Conservation (phyloP, 2,888 invertebrate species). For the Nomada fucata region DNA sequence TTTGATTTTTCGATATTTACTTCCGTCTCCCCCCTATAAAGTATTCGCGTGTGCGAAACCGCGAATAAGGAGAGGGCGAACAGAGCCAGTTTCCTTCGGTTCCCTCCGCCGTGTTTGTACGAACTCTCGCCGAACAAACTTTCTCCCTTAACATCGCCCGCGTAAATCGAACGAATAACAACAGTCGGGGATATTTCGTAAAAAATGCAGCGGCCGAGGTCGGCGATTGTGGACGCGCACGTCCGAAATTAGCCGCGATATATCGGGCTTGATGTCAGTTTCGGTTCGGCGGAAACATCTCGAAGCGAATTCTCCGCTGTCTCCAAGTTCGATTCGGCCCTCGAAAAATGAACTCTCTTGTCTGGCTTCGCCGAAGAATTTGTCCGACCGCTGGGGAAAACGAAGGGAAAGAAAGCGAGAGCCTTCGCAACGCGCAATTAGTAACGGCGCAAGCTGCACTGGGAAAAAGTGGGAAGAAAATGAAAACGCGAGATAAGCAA, state of each 20-base stretch:
- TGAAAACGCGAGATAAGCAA: conserved; percentile 20
- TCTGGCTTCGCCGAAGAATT: no score
- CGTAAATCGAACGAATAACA: conserved; percentile 54
- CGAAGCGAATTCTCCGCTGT: neutral
- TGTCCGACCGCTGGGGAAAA: neutral
- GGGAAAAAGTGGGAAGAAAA: neutral
- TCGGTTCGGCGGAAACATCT: conserved; percentile 11
- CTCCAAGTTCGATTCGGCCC: no score
- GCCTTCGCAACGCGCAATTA: neutral
- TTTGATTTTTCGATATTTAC: conserved; percentile 41
- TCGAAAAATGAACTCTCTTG: neutral
- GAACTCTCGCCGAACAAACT: conserved; percentile 60
- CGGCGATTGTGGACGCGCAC: neutral
- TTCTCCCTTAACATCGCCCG: conserved; percentile 51
- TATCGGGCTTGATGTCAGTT: neutral
- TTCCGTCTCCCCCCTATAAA: conserved; percentile 10
- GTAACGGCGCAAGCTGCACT: conserved; percentile 7
- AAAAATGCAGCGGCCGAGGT: conserved; percentile 22
- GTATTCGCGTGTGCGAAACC: conserved; percentile 58
- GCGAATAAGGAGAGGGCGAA: conserved; percentile 45
- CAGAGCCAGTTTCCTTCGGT: conserved; percentile 48
- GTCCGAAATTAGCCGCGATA: conserved; percentile 41
- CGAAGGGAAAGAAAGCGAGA: neutral
- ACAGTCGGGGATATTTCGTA: conserved; percentile 27
- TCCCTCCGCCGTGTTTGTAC: conserved; percentile 42